A percentile compares a stretch with the other conserved stretches of the same genome.
Conservation (phyloP, 2,113 vertebrate genomes). For the Rhinolophus ferrumequinum region DNA sequence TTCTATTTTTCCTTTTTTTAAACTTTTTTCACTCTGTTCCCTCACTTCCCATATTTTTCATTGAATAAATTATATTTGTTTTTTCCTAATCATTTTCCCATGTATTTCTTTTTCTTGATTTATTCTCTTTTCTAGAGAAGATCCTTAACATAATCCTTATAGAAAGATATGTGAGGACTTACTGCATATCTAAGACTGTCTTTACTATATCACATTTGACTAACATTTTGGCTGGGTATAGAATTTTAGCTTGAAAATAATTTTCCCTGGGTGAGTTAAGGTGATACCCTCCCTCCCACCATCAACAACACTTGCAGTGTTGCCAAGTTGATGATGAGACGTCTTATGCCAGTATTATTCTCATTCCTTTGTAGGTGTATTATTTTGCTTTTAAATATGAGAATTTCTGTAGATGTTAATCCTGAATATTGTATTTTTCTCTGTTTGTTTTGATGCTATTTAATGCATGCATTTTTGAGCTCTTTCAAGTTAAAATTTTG, state of each 20-base stretch:
- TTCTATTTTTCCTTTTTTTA: neutral
- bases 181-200: neutral
- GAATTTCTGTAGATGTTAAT: neutral
- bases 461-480: neutral
- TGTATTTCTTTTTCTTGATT: neutral
- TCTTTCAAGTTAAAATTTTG: neutral
- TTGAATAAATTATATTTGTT: neutral
- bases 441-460: neutral
- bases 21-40: neutral
- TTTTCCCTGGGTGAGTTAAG: neutral
- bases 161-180: neutral
- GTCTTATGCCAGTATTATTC: neutral
- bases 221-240: neutral
- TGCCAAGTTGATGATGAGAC: neutral
- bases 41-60: neutral
- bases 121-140: neutral
- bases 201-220: neutral
- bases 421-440: neutral
- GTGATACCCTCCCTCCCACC: neutral
- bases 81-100: neutral
- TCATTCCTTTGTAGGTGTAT: neutral
- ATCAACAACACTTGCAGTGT: no score
- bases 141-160: neutral
- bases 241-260: constrained; percentile 34
- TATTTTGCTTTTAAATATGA: neutral